Percentiles rank a stretch among this genome's conserved stretches.
These are phyloP conservation scores for Alloplasta piceator DNA, from an alignment of 2,888 invertebrate species.

Conservation along the genomic window DNA sequence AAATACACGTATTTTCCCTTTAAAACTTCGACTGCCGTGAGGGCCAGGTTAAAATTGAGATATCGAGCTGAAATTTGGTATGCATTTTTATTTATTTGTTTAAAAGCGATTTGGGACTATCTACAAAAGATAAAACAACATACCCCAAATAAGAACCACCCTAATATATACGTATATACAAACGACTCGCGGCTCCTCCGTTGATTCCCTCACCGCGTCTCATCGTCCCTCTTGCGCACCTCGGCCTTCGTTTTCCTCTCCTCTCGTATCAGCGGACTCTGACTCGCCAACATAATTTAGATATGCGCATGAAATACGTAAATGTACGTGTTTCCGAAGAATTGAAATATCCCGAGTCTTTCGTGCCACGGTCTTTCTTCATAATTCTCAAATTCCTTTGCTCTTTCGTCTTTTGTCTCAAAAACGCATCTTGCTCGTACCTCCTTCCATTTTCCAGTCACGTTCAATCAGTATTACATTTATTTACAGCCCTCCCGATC, in stretches of 20 bases:
- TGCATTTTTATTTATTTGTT: too few relatives aligned
- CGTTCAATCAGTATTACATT: conserved; percentile 44
- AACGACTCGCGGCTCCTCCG: conserved; percentile 56
- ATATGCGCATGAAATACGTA: conserved; percentile 12
- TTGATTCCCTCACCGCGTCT: conserved; percentile 30
- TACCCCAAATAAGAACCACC: too few relatives aligned
- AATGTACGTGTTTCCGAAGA: conserved; percentile 1
- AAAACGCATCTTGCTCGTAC: too few relatives aligned
- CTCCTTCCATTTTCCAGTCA: conserved; percentile 6
- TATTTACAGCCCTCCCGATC: conserved; percentile 36
- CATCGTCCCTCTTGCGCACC: conserved; percentile 24
- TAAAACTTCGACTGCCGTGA: too few relatives aligned
- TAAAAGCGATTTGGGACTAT: too few relatives aligned
- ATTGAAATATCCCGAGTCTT: conserved; percentile 33
- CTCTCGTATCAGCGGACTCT: not conserved
- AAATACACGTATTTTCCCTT: too few relatives aligned
- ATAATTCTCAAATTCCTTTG: too few relatives aligned
- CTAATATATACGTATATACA: too few relatives aligned
- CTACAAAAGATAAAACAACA: too few relatives aligned
- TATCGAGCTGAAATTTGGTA: too few relatives aligned
- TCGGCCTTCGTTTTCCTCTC: conserved; percentile 57
- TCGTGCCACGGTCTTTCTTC: conserved; percentile 4
- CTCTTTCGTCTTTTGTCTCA: too few relatives aligned
- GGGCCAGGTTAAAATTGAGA: too few relatives aligned
- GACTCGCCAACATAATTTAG: not conserved